These are phyloP conservation scores for Elanoides forficatus DNA, from an alignment of 2,113 vertebrate species.

Conservation along the genomic window DNA sequence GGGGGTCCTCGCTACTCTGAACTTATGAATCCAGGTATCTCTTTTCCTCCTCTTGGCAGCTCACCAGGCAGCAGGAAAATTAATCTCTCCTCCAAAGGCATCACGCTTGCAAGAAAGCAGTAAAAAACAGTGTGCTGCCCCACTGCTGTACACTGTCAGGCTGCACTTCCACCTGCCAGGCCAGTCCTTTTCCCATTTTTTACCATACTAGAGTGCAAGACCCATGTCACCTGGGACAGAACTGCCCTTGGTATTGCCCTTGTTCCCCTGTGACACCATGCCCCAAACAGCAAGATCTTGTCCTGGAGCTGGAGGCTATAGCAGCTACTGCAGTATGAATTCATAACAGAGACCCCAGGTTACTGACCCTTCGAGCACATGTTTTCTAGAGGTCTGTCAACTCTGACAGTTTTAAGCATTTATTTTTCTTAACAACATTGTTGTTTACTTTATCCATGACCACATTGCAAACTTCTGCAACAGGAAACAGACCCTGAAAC, in stretches of 20 bases:
- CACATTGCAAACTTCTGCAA: not conserved
- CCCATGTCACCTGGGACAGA: too few relatives aligned
- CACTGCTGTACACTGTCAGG: not conserved
- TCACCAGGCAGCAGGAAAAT: not conserved
- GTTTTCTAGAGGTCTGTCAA: not conserved
- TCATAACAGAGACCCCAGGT: not conserved
- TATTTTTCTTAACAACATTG: not conserved
- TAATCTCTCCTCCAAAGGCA: not conserved
- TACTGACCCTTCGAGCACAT: not conserved
- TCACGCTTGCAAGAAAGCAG: not conserved
- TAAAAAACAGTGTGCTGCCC: not conserved
- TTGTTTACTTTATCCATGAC: not conserved
- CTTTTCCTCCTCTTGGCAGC: not conserved
- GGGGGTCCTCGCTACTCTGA: not conserved
- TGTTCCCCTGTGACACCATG: too few relatives aligned
- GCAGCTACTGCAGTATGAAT: not conserved
- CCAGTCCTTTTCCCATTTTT: not conserved
- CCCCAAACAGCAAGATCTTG: not conserved
- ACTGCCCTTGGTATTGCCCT: not conserved
- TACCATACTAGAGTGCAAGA: fast-evolving
- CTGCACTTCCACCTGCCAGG: not conserved
- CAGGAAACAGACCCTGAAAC: not conserved
- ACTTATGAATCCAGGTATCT: not conserved
- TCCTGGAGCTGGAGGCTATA: not conserved
- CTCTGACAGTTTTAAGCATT: not conserved